Evolutionary conservation across 1,140 invertebrate genomes (phyloP).

Genomic region (Globodera ellingtonae): DNA sequence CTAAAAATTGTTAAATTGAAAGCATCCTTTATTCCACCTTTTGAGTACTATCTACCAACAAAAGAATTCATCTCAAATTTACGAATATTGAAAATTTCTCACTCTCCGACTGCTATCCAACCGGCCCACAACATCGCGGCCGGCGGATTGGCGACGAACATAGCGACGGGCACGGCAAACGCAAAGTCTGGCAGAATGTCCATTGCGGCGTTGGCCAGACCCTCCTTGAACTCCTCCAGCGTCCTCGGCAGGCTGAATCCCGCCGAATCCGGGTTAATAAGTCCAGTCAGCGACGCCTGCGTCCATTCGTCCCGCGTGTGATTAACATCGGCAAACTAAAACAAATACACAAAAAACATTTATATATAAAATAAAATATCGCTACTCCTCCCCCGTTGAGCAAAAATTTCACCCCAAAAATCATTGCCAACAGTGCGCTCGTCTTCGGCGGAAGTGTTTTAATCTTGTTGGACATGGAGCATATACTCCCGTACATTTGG

Average conservation of each 20-base stretch:
- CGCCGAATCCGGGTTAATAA: background rate
- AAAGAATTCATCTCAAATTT: background rate
- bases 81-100: background rate
- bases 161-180: background rate
- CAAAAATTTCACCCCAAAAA: background rate
- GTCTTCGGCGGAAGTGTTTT: background rate
- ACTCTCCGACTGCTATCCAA: background rate
- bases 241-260: background rate
- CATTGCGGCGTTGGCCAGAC: background rate
- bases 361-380: background rate
- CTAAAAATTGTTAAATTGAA: background rate
- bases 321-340: background rate
- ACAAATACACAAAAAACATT: background rate
- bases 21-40: background rate
- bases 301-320: background rate
- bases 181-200: background rate
- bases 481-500: background rate
- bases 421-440: background rate
- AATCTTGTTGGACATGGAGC: background rate
- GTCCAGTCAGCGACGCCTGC: background rate
- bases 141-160: background rate
- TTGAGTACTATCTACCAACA: background rate
- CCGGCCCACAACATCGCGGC: background rate
- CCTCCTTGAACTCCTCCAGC: background rate
- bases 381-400: no score